phyloP scores from a whole-genome alignment of 2,888 invertebrate genomes.

The Thumatha senex region DNA sequence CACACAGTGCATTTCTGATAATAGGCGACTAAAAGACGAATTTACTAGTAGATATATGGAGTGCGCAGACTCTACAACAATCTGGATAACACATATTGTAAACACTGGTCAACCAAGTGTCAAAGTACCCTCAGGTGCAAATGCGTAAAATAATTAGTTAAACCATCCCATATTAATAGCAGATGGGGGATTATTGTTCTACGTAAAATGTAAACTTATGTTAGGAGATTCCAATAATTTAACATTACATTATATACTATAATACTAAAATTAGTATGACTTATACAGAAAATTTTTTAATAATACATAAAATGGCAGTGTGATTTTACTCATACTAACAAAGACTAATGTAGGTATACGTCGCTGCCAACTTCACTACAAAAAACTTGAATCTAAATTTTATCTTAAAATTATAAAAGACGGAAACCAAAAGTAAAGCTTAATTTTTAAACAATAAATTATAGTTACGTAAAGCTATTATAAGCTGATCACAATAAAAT shows the following conservation, averaged over 20 bases:
- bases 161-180: conserved; percentile 40
- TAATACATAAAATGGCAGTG: conserved; percentile 43
- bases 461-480: conserved; percentile 5
- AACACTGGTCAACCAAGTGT: conserved; percentile 31
- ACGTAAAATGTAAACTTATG: conserved; percentile 63
- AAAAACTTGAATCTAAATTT: conserved; percentile 20
- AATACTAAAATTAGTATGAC: conserved; percentile 29
- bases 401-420: conserved; percentile 15
- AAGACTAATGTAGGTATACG: conserved; percentile 12
- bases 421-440: conserved; percentile 21
- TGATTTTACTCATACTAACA: conserved; percentile 27
- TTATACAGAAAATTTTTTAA: conserved; percentile 27
- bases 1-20: no score
- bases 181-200: conserved; percentile 42
- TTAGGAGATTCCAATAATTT: conserved; percentile 56
- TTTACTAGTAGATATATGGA: no score
- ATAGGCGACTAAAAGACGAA: no score
- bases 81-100: no score
- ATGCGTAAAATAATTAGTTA: conserved; percentile 57
- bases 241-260: conserved; percentile 24
- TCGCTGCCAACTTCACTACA: conserved; percentile 4
- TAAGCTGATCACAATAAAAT: conserved; percentile 4
- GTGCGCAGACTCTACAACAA: no score
- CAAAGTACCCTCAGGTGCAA: conserved; percentile 39
- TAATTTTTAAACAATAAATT: conserved; percentile 10